A percentile compares a stretch with the other conserved stretches of the same genome.
Evolutionary conservation across 2,797 vertebrate genomes (phyloP).

Genomic region (Erpetoichthys calabaricus): DNA sequence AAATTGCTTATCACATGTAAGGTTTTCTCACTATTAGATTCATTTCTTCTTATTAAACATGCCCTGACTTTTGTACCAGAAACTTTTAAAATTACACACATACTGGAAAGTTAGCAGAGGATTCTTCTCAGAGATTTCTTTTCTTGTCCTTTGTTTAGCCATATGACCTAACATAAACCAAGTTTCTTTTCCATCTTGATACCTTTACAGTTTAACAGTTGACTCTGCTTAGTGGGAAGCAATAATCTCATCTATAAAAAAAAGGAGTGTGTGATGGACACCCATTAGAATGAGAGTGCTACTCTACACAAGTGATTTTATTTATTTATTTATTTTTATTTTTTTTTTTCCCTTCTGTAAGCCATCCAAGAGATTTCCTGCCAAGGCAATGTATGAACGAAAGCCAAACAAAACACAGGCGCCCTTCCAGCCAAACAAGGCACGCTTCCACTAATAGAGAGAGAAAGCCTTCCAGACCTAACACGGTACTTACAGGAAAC

Average conservation of each 20-base stretch:
- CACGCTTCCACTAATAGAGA: constrained; percentile 77
- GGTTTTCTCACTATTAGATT: too few relatives aligned
- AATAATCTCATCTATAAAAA: constrained; percentile 21
- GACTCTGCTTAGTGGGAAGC: constrained; percentile 22
- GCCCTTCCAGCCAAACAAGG: constrained; percentile 67
- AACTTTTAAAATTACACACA: too few relatives aligned
- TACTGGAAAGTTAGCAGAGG: too few relatives aligned
- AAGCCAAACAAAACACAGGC: constrained; percentile 92
- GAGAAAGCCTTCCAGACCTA: constrained; percentile 50
- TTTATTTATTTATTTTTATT: constrained; percentile 57
- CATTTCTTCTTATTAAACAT: too few relatives aligned
- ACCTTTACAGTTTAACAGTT: constrained; percentile 25
- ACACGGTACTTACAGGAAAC: constrained; percentile 33
- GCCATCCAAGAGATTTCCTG: constrained; percentile 67
- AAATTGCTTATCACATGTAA: too few relatives aligned
- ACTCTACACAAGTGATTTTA: constrained; percentile 62
- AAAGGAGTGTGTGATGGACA: constrained; percentile 24
- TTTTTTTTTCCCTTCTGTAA: constrained; percentile 70
- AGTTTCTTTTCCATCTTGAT: neutral
- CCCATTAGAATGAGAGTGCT: constrained; percentile 55
- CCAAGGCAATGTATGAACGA: constrained; percentile 79
- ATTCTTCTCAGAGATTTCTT: too few relatives aligned
- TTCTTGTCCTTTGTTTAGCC: too few relatives aligned
- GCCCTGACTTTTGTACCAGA: too few relatives aligned
- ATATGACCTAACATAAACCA: too few relatives aligned